Evolutionary conservation across 2,797 vertebrate species (phyloP).

Genomic region (Centropyge bicolor): DNA sequence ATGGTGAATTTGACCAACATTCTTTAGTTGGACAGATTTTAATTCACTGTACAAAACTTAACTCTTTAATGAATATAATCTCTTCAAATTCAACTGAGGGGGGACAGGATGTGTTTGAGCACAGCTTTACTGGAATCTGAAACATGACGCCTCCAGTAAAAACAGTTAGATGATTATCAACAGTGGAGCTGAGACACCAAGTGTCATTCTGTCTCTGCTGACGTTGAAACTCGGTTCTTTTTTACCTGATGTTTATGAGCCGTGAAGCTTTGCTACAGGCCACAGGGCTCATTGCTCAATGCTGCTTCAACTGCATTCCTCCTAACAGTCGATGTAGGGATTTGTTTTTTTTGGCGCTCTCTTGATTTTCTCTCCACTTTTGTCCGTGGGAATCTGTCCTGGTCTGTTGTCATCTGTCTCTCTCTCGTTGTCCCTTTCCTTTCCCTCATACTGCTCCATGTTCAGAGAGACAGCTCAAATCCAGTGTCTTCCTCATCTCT

Average conservation of each 20-base stretch:
- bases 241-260: constrained; percentile 15
- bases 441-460: not conserved
- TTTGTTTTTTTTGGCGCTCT: constrained; percentile 21
- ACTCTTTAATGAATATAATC: not conserved
- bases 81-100: not conserved
- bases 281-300: constrained; percentile 34
- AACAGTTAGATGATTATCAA: constrained; percentile 25
- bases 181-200: constrained; percentile 8
- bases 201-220: constrained; percentile 41
- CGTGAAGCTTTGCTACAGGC: constrained; percentile 35
- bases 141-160: constrained; percentile 23
- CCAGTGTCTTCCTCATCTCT: not conserved
- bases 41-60: not conserved
- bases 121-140: constrained; percentile 5
- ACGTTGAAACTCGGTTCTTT: not conserved
- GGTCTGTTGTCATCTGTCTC: not conserved
- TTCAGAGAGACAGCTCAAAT: constrained; percentile 36
- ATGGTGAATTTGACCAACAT: not conserved
- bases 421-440: not conserved
- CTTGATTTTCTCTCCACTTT: not conserved
- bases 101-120: not conserved
- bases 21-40: not conserved
- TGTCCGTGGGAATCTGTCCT: constrained; percentile 1
- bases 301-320: constrained; percentile 41
- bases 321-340: not conserved